phyloP scores from a whole-genome alignment of 1,140 invertebrate species.

The Heliconius congener region DNA sequence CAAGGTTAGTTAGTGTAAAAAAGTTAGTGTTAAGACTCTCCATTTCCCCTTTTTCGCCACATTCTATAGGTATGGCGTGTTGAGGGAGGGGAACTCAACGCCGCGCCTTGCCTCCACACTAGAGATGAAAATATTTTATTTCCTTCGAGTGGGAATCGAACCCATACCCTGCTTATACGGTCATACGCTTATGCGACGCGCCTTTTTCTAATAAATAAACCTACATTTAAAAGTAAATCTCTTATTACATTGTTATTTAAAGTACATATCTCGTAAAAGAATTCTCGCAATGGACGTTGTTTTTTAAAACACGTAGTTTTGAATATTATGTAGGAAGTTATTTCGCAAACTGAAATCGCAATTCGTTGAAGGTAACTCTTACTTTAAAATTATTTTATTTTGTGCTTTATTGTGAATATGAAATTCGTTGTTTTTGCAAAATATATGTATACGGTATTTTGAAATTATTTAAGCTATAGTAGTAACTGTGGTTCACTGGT shows the following conservation, averaged over 20 bases:
- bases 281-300: background rate
- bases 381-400: background rate
- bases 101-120: too few species aligned
- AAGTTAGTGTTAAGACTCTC: too few species aligned
- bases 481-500: too few species aligned
- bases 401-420: background rate
- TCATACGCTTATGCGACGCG: too few species aligned
- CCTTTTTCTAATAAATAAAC: background rate
- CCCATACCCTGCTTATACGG: too few species aligned
- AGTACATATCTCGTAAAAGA: slow-evolving; percentile 1
- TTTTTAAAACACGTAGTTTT: slow-evolving; percentile 9
- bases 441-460: background rate
- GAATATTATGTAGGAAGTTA: background rate
- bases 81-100: too few species aligned
- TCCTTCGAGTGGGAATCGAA: too few species aligned
- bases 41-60: too few species aligned
- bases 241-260: background rate
- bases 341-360: slow-evolving; percentile 10
- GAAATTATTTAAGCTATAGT: background rate
- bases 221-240: background rate
- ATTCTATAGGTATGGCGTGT: too few species aligned
- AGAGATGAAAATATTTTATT: too few species aligned
- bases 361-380: slow-evolving; percentile 9
- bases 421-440: background rate
- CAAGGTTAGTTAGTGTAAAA: too few species aligned